Base-by-base conservation (phyloP, 1,140 invertebrate species). In the Megalopta genalis region DNA sequence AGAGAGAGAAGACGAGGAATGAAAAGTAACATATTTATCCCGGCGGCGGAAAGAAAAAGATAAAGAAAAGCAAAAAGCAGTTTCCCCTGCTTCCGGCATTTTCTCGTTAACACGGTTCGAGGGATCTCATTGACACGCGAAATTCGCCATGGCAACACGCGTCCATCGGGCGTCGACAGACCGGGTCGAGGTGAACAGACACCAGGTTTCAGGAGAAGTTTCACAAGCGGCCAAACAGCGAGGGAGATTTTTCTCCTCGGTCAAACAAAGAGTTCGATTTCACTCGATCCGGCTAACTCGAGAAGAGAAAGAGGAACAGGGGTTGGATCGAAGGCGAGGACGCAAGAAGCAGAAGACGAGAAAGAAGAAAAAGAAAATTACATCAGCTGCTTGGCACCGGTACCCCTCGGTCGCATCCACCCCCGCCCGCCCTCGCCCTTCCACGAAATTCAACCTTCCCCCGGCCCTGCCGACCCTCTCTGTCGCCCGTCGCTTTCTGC, bases 201-300 rank as follows among this genome's bases (percentile, higher is more conserved):
- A 12, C 42, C 42, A 2, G 42, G 3, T 46, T 46, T 8, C 3
- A 2, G 42, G 62, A 73, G 59, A 81, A 76, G 62, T 79, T 79
- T 65, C 66, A 86, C 63, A 46, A 42, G 39, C 49, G 63, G 14
- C 25, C 57, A 32, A 42, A 49, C 49, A 42, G 3, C 18, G 18
- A 21, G 69, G 27, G 23, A 37, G n/a, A 67, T 59, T 75, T 54
- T 69, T 63, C 77, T 70, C 65, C 64, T 37, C 67, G 66, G 57
- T 54, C 83, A 65, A 76, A 82, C 84, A 85, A 86, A 82, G 84
- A 82, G 69, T 79, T 72, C 57, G 57, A 86, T 85, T 81, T 82
- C 67, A 42, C 6, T 59, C n/a, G 60, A 62, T 57, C 14, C 23
- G 12, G 57, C 21, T 42, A 23, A 64, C 59, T 52, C 59, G 23